Percentiles rank a stretch among this genome's conserved stretches.
Conservation (phyloP, 2,888 invertebrate species). For the Aspidiotus destructor region DNA sequence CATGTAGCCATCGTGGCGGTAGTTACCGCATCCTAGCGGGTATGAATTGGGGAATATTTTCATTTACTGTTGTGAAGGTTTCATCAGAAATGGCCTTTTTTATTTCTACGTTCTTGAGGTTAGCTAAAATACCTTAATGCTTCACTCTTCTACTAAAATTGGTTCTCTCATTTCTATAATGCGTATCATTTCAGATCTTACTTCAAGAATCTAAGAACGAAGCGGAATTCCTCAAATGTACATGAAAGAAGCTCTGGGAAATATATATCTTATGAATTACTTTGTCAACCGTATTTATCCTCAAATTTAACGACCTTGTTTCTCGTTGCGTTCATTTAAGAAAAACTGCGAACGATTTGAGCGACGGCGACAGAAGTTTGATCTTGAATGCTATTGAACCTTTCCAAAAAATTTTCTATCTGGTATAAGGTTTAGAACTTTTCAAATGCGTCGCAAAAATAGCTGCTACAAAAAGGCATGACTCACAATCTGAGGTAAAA, state of each 20-base stretch:
- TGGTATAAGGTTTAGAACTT: no score
- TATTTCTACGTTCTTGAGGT: no score
- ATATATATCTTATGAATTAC: slow-evolving; percentile 13
- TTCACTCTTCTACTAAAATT: no score
- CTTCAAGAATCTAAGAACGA: neutral
- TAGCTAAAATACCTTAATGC: no score
- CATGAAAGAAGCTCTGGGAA: slow-evolving; percentile 3
- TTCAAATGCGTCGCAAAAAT: neutral
- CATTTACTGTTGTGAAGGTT: no score
- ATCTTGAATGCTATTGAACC: slow-evolving; percentile 1
- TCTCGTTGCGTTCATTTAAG: neutral
- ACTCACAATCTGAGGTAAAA: neutral
- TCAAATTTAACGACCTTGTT: slow-evolving; percentile 5
- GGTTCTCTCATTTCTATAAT: no score
- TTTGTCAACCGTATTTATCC: slow-evolving; percentile 8
- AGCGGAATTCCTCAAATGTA: slow-evolving; percentile 3
- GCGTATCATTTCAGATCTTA: slow-evolving; percentile 16
- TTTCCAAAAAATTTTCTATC: slow-evolving; percentile 3
- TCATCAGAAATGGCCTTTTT: no score
- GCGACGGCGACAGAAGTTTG: neutral
- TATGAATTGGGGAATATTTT: no score
- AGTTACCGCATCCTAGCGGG: no score
- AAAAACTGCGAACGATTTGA: neutral
- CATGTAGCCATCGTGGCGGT: no score
- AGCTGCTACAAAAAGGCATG: neutral